Conservation (phyloP, 2,113 vertebrate genomes). For the Riparia riparia region DNA sequence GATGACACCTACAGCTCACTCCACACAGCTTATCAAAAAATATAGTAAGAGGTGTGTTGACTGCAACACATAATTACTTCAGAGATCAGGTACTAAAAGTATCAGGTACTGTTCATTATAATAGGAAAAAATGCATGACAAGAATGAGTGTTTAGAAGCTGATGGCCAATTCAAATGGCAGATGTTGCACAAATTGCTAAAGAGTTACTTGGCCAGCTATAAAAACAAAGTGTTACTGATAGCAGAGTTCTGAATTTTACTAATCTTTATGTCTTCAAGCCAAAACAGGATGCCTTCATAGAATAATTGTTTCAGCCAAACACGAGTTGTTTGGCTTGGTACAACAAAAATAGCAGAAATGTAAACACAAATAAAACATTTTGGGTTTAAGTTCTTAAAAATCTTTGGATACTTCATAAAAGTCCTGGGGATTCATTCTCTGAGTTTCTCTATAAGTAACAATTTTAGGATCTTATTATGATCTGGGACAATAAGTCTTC, state of each 20-base stretch:
- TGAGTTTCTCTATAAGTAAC: background rate
- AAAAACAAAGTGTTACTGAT: background rate
- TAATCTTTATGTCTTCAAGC: background rate
- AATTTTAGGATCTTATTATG: background rate
- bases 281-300: background rate
- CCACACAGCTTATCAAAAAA: background rate
- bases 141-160: background rate
- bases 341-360: background rate
- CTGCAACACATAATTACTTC: background rate
- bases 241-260: background rate
- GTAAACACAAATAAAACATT: background rate
- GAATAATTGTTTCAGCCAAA: background rate
- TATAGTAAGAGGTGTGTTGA: background rate
- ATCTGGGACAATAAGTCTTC: background rate
- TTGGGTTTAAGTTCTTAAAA: background rate
- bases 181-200: background rate
- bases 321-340: background rate
- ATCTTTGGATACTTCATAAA: fast-evolving
- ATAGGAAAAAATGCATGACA: background rate
- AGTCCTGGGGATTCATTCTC: background rate
- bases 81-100: background rate
- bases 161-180: background rate
- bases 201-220: background rate
- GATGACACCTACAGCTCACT: background rate
- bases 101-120: background rate